Evolutionary conservation across 35 echinoderm and acorn worm genomes (phyloP).

Genomic region (Strongylocentrotus purpuratus): DNA sequence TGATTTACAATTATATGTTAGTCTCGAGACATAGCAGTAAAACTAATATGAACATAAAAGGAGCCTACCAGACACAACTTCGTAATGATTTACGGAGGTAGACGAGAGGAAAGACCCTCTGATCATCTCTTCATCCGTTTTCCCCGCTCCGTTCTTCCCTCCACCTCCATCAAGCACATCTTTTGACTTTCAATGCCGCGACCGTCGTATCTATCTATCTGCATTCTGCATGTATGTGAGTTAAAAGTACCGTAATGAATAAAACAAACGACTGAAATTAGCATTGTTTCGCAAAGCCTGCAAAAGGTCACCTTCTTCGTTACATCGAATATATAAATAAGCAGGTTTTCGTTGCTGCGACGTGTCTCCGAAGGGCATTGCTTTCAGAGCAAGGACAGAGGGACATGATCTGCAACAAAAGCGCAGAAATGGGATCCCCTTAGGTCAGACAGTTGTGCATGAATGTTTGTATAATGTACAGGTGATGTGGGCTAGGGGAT

Average conservation of each 20-base stretch:
- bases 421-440: too few species aligned
- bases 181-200: neutral
- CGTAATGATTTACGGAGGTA: neutral
- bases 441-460: too few species aligned
- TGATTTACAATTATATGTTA: neutral
- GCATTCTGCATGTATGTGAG: neutral
- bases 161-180: neutral
- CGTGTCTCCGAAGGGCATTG: neutral
- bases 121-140: neutral
- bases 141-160: neutral
- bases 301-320: neutral
- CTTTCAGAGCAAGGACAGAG: neutral
- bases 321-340: neutral
- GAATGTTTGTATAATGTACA: too few species aligned
- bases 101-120: neutral
- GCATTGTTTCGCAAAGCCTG: neutral
- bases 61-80: neutral
- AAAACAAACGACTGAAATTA: slow-evolving; percentile 4
- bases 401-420: too few species aligned
- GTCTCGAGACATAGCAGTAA: neutral
- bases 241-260: neutral
- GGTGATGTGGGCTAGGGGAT: too few species aligned
- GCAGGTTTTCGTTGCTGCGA: neutral
- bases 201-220: neutral
- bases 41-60: too few species aligned